Percentiles rank a stretch among this genome's conserved stretches.
Conservation (phyloP, 1,140 invertebrate species). For the Drosophila micromelanica region DNA sequence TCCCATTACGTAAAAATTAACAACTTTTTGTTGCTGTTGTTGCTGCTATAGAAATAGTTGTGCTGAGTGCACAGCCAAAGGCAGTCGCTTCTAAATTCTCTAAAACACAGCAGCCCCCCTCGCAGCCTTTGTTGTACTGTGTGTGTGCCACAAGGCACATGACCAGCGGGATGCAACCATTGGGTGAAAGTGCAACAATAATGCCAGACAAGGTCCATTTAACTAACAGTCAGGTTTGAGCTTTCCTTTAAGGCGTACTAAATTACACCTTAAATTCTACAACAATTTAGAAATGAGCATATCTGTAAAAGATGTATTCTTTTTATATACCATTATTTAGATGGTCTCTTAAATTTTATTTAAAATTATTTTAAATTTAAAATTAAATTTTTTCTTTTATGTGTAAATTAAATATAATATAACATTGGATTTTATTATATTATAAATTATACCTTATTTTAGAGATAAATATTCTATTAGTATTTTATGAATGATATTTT, state of each 20-base stretch:
- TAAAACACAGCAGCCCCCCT: conserved; percentile 52
- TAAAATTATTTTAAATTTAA: too few species aligned
- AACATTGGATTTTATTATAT: too few species aligned
- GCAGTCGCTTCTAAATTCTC: conserved; percentile 58
- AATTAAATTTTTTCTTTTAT: too few species aligned
- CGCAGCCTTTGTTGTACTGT: conserved; percentile 26
- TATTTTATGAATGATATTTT: too few species aligned
- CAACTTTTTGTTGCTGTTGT: conserved; percentile 55
- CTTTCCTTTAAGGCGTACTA: neutral
- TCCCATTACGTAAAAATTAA: conserved; percentile 80
- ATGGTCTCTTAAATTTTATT: too few species aligned
- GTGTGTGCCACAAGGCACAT: conserved; percentile 2
- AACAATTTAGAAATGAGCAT: too few species aligned
- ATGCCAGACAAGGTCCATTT: conserved; percentile 55
- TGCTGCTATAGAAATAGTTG: conserved; percentile 56
- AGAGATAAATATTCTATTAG: too few species aligned
- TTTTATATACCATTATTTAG: too few species aligned
- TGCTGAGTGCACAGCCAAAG: conserved; percentile 36
- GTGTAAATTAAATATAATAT: too few species aligned
- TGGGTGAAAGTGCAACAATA: conserved; percentile 33
- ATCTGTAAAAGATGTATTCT: too few species aligned
- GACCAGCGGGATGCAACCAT: neutral
- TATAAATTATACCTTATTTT: too few species aligned
- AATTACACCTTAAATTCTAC: neutral
- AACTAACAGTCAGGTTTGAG: conserved; percentile 24